These are phyloP conservation scores for Pelodytes ibericus DNA, from an alignment of 2,797 vertebrate species.

Conservation along the genomic window DNA sequence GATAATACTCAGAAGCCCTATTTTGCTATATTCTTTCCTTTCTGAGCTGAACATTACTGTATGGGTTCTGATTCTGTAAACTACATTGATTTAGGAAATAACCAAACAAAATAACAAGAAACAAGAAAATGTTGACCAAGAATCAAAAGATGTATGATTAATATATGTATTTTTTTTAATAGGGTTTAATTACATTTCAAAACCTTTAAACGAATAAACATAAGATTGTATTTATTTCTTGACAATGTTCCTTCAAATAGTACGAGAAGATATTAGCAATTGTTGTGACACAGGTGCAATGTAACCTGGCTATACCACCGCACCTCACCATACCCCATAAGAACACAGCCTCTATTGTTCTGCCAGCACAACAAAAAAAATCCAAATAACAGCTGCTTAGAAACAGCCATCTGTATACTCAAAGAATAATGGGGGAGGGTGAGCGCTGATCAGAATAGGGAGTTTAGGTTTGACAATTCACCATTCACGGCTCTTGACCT, in stretches of 20 bases:
- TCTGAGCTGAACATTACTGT: too few species aligned
- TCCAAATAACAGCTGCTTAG: constrained; percentile 65
- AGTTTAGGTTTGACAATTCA: constrained; percentile 49
- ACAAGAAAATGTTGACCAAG: too few species aligned
- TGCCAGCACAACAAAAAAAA: constrained; percentile 18
- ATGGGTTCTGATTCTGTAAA: too few species aligned
- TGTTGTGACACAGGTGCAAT: constrained; percentile 4
- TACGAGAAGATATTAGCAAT: not conserved
- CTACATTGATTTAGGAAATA: too few species aligned
- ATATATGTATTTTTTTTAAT: too few species aligned
- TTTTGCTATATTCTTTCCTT: too few species aligned
- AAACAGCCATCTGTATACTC: constrained; percentile 64
- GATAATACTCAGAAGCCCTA: too few species aligned
- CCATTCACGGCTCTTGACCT: constrained; percentile 64
- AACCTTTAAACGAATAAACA: too few species aligned
- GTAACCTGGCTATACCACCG: not conserved
- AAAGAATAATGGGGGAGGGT: constrained; percentile 13
- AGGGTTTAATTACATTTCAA: too few species aligned
- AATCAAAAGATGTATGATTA: too few species aligned
- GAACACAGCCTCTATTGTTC: constrained; percentile 66
- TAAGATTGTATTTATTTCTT: too few species aligned
- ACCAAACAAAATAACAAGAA: too few species aligned
- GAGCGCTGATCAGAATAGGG: constrained; percentile 35
- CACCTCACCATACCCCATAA: constrained; percentile 58
- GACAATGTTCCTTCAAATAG: not conserved